These are phyloP conservation scores for Antrozous pallidus DNA, from an alignment of 2,797 vertebrate genomes.

Conservation along the genomic window DNA sequence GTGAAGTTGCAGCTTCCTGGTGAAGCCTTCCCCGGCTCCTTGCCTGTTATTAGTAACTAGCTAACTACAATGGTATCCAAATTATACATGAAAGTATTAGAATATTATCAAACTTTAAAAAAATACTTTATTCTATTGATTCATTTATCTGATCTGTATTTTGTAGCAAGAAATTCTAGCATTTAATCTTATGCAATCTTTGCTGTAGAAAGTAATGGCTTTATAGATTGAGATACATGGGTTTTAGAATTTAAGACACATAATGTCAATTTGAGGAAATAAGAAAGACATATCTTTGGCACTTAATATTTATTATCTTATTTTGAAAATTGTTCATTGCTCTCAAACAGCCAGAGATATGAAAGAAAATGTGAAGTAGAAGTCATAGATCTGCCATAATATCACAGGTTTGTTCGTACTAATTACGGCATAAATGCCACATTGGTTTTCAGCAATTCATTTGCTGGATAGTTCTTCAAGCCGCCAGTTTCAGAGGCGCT, in stretches of 20 bases:
- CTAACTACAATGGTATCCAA: neutral
- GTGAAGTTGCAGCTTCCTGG: neutral
- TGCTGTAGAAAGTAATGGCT: neutral
- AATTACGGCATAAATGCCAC: slow-evolving; percentile 52
- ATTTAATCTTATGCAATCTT: neutral
- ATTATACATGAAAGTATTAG: neutral
- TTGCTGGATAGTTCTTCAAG: slow-evolving; percentile 55
- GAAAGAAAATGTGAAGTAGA: neutral
- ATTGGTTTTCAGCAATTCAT: slow-evolving; percentile 64
- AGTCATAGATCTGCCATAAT: slow-evolving; percentile 16
- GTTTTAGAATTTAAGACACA: neutral
- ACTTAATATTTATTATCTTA: neutral
- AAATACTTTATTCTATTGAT: neutral
- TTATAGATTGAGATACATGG: neutral
- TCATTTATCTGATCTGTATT: neutral
- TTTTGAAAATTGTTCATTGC: neutral
- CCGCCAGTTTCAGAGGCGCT: slow-evolving; percentile 26
- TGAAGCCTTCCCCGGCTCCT: neutral
- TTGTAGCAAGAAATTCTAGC: neutral
- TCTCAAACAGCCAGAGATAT: neutral
- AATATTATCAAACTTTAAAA: slow-evolving; percentile 4
- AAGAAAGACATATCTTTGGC: neutral
- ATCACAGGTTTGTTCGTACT: slow-evolving; percentile 67
- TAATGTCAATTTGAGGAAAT: neutral
- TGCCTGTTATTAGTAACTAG: neutral